These are phyloP conservation scores for Dolichopus griseipennis DNA, from an alignment of 2,888 invertebrate genomes.

Conservation along the genomic window DNA sequence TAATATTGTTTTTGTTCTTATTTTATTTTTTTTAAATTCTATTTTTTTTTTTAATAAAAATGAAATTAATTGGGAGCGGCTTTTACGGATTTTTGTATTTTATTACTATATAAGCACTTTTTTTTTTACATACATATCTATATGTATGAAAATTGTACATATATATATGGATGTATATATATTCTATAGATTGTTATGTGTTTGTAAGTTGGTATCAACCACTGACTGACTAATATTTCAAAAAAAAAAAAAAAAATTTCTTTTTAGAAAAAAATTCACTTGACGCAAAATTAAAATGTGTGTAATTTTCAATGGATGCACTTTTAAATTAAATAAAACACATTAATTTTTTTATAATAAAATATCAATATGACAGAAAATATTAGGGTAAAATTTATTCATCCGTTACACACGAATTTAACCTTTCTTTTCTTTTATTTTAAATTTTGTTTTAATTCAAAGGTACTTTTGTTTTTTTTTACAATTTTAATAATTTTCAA, in stretches of 20 bases:
- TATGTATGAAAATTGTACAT: neutral
- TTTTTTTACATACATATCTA: neutral
- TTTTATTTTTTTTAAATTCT: too few species aligned
- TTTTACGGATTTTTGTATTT: neutral
- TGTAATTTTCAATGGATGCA: conserved; percentile 2
- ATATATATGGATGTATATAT: too few species aligned
- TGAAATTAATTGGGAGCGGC: conserved; percentile 6
- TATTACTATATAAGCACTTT: neutral
- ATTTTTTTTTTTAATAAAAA: neutral
- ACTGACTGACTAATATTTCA: neutral
- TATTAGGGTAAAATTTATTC: conserved; percentile 1
- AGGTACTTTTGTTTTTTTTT: too few species aligned
- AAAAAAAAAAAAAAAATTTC: neutral
- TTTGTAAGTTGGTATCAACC: neutral
- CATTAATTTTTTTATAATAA: neutral
- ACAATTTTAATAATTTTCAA: neutral
- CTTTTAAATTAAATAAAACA: neutral
- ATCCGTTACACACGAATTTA: neutral
- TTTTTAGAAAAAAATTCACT: neutral
- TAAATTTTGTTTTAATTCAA: neutral
- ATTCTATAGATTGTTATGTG: neutral
- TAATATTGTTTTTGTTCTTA: too few species aligned
- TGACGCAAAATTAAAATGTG: neutral
- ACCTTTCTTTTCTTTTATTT: neutral
- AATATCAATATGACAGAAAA: neutral